Conservation (phyloP, 2,113 vertebrate genomes). For the Laticauda colubrina region DNA sequence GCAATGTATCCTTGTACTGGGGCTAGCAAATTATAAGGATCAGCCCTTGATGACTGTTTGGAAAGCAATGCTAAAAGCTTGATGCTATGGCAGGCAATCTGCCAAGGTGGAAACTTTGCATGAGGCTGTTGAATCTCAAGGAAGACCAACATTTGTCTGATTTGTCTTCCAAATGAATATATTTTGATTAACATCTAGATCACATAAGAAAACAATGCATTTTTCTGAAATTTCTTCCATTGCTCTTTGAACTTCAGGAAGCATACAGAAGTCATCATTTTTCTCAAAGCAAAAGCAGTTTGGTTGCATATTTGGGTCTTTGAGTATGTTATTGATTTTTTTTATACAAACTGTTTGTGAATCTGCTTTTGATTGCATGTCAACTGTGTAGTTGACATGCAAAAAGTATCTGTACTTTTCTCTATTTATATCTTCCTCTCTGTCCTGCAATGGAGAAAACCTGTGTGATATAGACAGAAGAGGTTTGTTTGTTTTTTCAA, state of each 20-base stretch:
- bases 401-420: neutral
- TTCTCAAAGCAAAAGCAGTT: neutral
- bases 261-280: neutral
- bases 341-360: neutral
- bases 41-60: neutral
- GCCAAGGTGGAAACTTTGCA: neutral
- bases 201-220: neutral
- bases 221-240: neutral
- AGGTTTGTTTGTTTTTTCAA: neutral
- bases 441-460: neutral
- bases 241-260: neutral
- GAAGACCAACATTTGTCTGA: neutral
- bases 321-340: neutral
- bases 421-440: neutral
- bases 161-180: neutral
- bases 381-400: too few species aligned
- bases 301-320: neutral
- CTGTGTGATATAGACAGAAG: neutral
- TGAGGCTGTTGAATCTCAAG: neutral
- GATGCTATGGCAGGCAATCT: neutral
- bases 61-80: neutral
- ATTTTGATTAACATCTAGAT: neutral
- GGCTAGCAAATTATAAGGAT: neutral
- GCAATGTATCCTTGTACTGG: neutral
- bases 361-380: neutral